phyloP scores from a whole-genome alignment of 2,888 invertebrate species.

The Eurytoma californica region DNA sequence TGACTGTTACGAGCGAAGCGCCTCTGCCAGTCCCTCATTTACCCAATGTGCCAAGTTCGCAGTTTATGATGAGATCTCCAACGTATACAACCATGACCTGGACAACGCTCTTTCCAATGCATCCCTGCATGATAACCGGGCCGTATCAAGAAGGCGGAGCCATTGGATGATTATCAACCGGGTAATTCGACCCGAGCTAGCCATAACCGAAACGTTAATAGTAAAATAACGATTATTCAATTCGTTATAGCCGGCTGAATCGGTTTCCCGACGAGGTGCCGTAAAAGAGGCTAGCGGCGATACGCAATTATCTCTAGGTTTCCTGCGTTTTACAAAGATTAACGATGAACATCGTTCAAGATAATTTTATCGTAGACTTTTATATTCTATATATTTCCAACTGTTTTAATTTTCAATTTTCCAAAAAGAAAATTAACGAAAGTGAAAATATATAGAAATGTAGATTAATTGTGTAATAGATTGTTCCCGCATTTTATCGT shows the following conservation, averaged over 20 bases:
- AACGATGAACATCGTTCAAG: conserved; percentile 26
- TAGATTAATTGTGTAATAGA: conserved; percentile 50
- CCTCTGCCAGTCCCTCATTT: conserved; percentile 61
- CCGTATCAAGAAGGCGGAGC: conserved; percentile 84
- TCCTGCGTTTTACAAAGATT: conserved; percentile 24
- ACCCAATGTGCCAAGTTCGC: conserved; percentile 70
- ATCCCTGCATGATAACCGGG: conserved; percentile 90
- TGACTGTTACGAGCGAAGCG: conserved; percentile 55
- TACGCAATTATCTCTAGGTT: conserved; percentile 45
- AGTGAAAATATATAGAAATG: conserved; percentile 26
- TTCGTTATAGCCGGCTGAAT: conserved; percentile 43
- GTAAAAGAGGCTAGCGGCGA: conserved; percentile 52
- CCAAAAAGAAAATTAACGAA: conserved; percentile 13
- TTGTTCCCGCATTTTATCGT: conserved; percentile 41
- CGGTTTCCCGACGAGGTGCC: conserved; percentile 33
- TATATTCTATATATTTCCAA: conserved; percentile 32
- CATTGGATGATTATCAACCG: conserved; percentile 68
- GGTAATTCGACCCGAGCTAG: conserved; percentile 58
- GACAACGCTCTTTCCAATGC: conserved; percentile 91
- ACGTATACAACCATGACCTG: conserved; percentile 89
- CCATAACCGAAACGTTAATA: conserved; percentile 58
- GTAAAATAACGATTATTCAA: conserved; percentile 8
- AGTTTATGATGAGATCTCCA: conserved; percentile 77
- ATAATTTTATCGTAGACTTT: conserved; percentile 32
- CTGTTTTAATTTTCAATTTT: conserved; percentile 24